Conservation (phyloP, 1,140 invertebrate genomes). For the Centruroides sculpturatus region DNA sequence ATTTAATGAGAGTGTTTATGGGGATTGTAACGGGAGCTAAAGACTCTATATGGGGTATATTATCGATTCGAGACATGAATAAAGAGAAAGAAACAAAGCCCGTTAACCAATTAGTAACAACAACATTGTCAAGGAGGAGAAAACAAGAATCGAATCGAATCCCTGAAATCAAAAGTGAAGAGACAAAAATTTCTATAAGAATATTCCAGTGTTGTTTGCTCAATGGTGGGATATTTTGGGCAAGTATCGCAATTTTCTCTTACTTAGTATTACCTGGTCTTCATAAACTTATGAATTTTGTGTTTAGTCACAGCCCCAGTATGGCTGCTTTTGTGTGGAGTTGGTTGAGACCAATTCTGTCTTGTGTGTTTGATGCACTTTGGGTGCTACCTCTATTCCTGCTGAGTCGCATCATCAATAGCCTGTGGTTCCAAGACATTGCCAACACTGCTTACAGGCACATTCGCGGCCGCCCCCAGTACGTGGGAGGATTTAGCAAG, state of each 20-base stretch:
- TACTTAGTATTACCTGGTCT: neutral
- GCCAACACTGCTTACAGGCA: conserved; percentile 78
- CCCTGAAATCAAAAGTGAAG: no score
- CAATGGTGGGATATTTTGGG: neutral
- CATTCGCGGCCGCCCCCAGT: conserved; percentile 57
- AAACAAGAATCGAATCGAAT: no score
- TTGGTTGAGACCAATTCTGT: neutral
- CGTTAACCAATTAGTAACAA: no score
- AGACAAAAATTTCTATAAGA: no score
- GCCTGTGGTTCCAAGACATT: conserved; percentile 89
- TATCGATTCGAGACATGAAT: no score
- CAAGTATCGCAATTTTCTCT: neutral
- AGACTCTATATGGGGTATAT: no score
- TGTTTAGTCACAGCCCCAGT: neutral
- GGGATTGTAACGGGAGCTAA: no score
- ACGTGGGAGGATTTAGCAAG: conserved; percentile 62
- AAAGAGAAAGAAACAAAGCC: no score
- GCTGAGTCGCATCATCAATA: conserved; percentile 73
- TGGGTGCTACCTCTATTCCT: conserved; percentile 83
- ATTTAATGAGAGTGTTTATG: no score
- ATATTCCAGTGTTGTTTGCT: neutral
- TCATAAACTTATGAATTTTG: neutral
- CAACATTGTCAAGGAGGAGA: no score
- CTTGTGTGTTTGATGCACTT: conserved; percentile 34
- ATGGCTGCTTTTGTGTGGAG: neutral